These are phyloP conservation scores for Bombyx huttoni DNA, from an alignment of 2,888 invertebrate species.

Conservation along the genomic window DNA sequence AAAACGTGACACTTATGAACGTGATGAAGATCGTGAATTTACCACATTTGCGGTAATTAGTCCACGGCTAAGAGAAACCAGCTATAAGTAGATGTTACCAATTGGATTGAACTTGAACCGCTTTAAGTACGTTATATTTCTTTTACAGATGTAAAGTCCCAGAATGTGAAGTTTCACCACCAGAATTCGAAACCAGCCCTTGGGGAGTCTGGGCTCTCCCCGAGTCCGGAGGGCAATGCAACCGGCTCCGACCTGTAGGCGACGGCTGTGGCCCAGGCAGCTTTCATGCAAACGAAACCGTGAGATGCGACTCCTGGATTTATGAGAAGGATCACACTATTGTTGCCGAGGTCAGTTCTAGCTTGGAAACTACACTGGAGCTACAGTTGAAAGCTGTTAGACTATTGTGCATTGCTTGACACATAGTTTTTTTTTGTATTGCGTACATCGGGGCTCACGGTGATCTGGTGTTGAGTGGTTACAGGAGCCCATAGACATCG, in stretches of 20 bases:
- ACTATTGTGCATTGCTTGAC: not conserved
- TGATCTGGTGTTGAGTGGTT: too few species aligned
- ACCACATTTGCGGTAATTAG: too few species aligned
- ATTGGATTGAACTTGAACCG: too few species aligned
- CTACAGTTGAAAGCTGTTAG: too few species aligned
- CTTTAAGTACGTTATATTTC: not conserved
- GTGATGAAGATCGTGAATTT: too few species aligned
- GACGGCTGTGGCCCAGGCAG: slow-evolving; percentile 22
- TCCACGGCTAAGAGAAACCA: too few species aligned
- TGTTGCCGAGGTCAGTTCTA: slow-evolving; percentile 25
- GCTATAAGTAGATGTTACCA: too few species aligned
- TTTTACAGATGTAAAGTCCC: slow-evolving; percentile 47
- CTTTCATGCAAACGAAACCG: slow-evolving; percentile 40
- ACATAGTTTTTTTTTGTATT: too few species aligned
- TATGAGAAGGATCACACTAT: slow-evolving; percentile 30
- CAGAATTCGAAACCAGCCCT: slow-evolving; percentile 29
- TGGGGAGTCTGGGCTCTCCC: slow-evolving; percentile 42
- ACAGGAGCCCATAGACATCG: too few species aligned
- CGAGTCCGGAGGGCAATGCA: slow-evolving; percentile 17
- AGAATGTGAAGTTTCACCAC: slow-evolving; percentile 49
- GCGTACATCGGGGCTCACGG: too few species aligned
- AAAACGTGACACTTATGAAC: too few species aligned
- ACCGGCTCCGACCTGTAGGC: slow-evolving; percentile 31
- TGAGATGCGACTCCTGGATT: slow-evolving; percentile 25
- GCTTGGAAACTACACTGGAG: not conserved